Percentiles rank a stretch among this genome's conserved stretches.
phyloP scores from a whole-genome alignment of 1,140 invertebrate species.

The Halyomorpha halys region DNA sequence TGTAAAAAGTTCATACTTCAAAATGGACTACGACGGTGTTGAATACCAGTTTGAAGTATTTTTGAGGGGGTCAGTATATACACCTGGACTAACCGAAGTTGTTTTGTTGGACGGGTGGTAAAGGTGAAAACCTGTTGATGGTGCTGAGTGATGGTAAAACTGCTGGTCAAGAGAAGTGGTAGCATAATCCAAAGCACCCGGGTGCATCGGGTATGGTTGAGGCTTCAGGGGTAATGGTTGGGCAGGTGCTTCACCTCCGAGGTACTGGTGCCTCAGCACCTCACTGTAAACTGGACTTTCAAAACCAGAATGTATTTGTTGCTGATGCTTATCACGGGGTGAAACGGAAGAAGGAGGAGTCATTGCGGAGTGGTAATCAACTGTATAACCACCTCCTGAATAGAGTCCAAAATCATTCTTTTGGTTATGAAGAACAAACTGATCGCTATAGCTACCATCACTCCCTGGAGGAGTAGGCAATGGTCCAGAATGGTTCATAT shows the following conservation, averaged over 20 bases:
- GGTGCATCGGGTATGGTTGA: constrained; percentile 61
- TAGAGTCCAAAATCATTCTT: constrained; percentile 47
- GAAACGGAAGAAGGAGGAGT: constrained; percentile 91
- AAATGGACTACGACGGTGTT: constrained; percentile 51
- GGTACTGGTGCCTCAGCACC: constrained; percentile 50
- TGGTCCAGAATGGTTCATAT: constrained; percentile 47
- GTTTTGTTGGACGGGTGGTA: constrained; percentile 68
- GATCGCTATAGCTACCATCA: constrained; percentile 55
- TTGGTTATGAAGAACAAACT: constrained; percentile 53
- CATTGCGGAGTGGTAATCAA: constrained; percentile 84
- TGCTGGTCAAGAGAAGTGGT: constrained; percentile 59
- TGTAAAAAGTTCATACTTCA: not conserved
- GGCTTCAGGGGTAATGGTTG: constrained; percentile 77
- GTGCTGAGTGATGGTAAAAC: constrained; percentile 57
- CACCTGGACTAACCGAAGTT: constrained; percentile 43
- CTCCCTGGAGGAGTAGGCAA: constrained; percentile 77
- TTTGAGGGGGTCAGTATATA: constrained; percentile 37
- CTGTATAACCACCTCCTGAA: constrained; percentile 51
- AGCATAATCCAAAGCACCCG: constrained; percentile 44
- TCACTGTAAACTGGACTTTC: constrained; percentile 32
- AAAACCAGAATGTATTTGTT: constrained; percentile 41
- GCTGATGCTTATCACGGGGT: constrained; percentile 73
- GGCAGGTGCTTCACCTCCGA: constrained; percentile 42
- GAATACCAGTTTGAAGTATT: constrained; percentile 63
- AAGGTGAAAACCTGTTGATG: constrained; percentile 72